Evolutionary conservation across 2,113 vertebrate species (phyloP), one percentile per base, ranked within the genome.

Genomic region (Carettochelys insculpta): DNA sequence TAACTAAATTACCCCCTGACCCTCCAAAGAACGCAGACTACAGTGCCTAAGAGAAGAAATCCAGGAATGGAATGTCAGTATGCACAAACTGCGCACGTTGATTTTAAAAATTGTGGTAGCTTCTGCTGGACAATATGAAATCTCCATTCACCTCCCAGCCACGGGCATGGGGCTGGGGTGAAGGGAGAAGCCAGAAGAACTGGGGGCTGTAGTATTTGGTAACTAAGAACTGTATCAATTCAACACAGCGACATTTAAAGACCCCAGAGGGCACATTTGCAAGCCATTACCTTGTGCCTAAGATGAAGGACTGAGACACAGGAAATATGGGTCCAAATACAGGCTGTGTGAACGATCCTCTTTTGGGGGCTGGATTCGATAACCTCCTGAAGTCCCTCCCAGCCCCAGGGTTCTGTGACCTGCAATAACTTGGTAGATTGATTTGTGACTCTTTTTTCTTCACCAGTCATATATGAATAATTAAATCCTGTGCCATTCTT

Each of bases 161-260:
- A 8, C 5, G 19, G 65, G 19, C 34, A 68, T 8, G 38, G n/a
- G n/a, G 29, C 8, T 1, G n/a, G 17, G 0, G 4, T 19, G 38
- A 10, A 38, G n/a, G n/a, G n/a, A n/a, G 13, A 34, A 34, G 31
- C 24, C 1, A 10, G 58, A 7, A n/a, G 34, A 61, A 12, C 12
- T 7, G 6, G 61, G 2, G 16, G 61, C 34, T 65, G 19, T 65
- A 34, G 34, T n/a, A 3, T n/a, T 61, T n/a, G 11, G 29, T n/a
- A 65, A 65, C 61, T 65, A 34, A 65, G 61, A 65, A 65, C 17
- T 65, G 34, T 65, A 65, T 34, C 29, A n/a, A n/a, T 14, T 65
- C 61, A 65, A 8, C 14, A n/a, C 34, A n/a, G 12, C 61, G 34
- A 61, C 6, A n/a, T 65, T 65, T 65, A 65, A 65, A 65, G 61